Conservation (phyloP, 2,888 invertebrate genomes). For the Alloscopus bannaensis region DNA sequence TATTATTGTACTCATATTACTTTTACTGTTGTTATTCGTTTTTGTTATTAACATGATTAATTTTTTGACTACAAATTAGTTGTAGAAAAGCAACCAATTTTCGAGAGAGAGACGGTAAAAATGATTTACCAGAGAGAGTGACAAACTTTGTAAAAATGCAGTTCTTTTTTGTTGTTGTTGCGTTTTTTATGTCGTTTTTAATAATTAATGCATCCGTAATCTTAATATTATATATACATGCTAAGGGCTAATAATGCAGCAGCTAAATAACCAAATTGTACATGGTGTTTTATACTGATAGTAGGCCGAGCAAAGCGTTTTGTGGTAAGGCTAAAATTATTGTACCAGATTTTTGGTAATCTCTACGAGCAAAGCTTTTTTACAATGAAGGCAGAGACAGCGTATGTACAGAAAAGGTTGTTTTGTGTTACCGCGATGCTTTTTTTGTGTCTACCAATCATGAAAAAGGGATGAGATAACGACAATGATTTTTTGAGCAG, state of each 20-base stretch:
- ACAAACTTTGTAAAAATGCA: background rate
- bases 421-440: too few relatives aligned
- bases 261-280: constrained; percentile 36
- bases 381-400: too few relatives aligned
- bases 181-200: background rate
- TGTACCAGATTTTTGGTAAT: too few relatives aligned
- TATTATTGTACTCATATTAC: constrained; percentile 26
- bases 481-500: too few relatives aligned
- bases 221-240: too few relatives aligned
- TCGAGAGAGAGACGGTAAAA: background rate
- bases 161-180: constrained; percentile 4
- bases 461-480: too few relatives aligned
- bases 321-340: too few relatives aligned
- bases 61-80: constrained; percentile 11
- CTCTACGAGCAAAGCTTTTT: too few relatives aligned
- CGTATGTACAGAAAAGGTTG: too few relatives aligned
- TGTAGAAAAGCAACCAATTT: background rate
- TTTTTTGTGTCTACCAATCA: too few relatives aligned
- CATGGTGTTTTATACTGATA: constrained; percentile 27
- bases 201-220: constrained; percentile 8
- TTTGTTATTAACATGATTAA: constrained; percentile 46
- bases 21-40: constrained; percentile 44
- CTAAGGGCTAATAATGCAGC: constrained; percentile 15
- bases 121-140: background rate
- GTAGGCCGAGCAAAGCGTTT: background rate